Conservation (phyloP, 1,140 invertebrate genomes). For the Neotoxoptera formosana region DNA sequence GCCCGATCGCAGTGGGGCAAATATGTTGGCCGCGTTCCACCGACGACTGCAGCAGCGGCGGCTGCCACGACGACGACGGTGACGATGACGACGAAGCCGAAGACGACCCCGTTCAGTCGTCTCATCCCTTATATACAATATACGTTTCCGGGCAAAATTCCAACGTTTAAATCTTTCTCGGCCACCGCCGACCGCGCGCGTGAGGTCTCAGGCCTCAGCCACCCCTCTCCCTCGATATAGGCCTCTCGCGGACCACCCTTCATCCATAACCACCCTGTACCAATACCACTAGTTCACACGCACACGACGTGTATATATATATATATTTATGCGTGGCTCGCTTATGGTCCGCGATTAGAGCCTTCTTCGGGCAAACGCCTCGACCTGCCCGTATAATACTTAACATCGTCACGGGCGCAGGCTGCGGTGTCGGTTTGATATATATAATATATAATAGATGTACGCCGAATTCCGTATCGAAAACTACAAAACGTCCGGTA, state of each 20-base stretch:
- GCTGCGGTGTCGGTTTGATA: neutral
- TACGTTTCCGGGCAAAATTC: constrained; percentile 24
- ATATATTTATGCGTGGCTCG: too few species aligned
- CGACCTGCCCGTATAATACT: neutral
- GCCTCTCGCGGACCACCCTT: too few species aligned
- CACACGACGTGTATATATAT: neutral
- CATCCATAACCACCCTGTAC: neutral
- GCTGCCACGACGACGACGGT: neutral
- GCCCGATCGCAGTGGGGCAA: neutral
- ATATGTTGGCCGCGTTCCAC: constrained; percentile 30
- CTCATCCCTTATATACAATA: neutral
- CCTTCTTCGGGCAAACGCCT: neutral
- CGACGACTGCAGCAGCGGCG: too few species aligned
- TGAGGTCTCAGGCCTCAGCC: neutral
- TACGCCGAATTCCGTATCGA: neutral
- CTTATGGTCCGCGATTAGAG: neutral
- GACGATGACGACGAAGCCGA: neutral
- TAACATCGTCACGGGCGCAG: neutral
- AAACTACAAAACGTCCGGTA: constrained; percentile 12
- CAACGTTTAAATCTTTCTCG: constrained; percentile 31
- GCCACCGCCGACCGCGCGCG: neutral
- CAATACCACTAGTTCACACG: neutral
- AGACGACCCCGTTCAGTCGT: neutral
- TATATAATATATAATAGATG: neutral
- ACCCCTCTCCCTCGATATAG: too few species aligned